Evolutionary conservation across 2,113 vertebrate genomes (phyloP), one percentile per base, ranked within the genome.

Genomic region (Fregata magnificens): DNA sequence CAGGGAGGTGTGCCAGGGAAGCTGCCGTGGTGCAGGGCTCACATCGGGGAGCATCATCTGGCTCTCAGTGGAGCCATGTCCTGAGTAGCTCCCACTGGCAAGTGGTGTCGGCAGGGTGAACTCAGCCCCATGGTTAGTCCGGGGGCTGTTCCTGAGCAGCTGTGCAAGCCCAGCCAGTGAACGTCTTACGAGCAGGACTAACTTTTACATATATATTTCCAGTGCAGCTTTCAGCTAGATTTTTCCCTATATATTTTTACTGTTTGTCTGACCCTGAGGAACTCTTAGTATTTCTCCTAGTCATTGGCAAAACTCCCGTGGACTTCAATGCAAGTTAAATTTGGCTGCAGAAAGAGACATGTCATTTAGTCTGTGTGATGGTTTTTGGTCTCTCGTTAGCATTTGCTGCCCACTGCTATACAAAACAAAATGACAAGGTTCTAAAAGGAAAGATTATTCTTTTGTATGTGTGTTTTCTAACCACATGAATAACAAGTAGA

Each of bases 351-450:
- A 61, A 58, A 32, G 66, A 95, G 63, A 71, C 47, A 9, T 78
- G 28, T 38, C 50, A 93, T 97, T 97, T 95, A 86, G 83, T 38
- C 50, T 70, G 42, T 88, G 76, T 84, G 81, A 25, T 69, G 92
- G 65, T 16, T 94, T 90, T 94, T 56, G 36, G 42, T 59, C 42
- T 96, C 52, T 92, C 80, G 82, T 96, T 90, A 83, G 49, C 50
- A 38, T 77, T 69, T 70, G 38, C 82, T 76, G 79, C 55, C 80
- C 76, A n/a, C 58, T 83, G 82, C 62, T 83, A 92, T 86, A 74
- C 40, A 88, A 79, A 92, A 78, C 72, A 83, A 88, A 97, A 97
- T 90, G 11, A 93, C 47, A 71, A 25, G 88, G 62, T 93, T 84
- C 95, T 89, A 86, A 93, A 95, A 95, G 47, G 56, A 86, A 63